Conservation (phyloP, 2,888 invertebrate species). For the Caenorhabditis virilis region DNA sequence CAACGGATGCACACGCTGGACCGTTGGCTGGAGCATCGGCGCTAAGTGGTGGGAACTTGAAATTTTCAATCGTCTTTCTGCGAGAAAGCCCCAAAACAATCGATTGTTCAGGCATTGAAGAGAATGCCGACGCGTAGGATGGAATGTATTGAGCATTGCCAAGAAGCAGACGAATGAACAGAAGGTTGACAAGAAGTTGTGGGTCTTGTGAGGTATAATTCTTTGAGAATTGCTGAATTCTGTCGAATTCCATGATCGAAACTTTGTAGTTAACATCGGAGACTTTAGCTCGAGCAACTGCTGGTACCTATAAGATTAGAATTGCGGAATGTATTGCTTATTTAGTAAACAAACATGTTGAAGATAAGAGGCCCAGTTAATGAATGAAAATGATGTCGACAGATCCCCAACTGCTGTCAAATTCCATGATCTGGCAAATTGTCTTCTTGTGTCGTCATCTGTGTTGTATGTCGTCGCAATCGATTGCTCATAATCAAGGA, state of each 20-base stretch:
- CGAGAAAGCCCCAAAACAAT: constrained; percentile 25
- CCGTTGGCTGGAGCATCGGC: constrained; percentile 10
- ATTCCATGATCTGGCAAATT: constrained; percentile 34
- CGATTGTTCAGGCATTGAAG: constrained; percentile 19
- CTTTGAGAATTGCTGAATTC: constrained; percentile 8
- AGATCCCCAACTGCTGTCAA: constrained; percentile 14
- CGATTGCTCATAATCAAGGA: constrained; percentile 40
- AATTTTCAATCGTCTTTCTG: constrained; percentile 27
- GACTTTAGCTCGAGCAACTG: constrained; percentile 10
- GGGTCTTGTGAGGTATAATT: constrained; percentile 17
- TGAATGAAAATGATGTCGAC: constrained; percentile 18
- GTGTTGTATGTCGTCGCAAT: constrained; percentile 41
- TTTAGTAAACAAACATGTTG: constrained; percentile 11
- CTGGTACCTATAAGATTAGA: constrained; percentile 15
- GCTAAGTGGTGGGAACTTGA: constrained; percentile 6
- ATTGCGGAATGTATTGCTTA: not conserved
- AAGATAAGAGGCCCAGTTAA: constrained; percentile 39
- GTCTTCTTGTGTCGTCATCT: constrained; percentile 34
- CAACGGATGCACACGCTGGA: constrained; percentile 29
- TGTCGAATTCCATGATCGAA: constrained; percentile 28
- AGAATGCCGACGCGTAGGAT: constrained; percentile 21
- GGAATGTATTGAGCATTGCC: constrained; percentile 45
- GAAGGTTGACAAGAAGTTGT: constrained; percentile 39
- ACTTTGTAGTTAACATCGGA: constrained; percentile 10
- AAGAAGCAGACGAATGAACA: constrained; percentile 46